Evolutionary conservation across 2,797 vertebrate genomes (phyloP).

Genomic region (Chanos chanos): DNA sequence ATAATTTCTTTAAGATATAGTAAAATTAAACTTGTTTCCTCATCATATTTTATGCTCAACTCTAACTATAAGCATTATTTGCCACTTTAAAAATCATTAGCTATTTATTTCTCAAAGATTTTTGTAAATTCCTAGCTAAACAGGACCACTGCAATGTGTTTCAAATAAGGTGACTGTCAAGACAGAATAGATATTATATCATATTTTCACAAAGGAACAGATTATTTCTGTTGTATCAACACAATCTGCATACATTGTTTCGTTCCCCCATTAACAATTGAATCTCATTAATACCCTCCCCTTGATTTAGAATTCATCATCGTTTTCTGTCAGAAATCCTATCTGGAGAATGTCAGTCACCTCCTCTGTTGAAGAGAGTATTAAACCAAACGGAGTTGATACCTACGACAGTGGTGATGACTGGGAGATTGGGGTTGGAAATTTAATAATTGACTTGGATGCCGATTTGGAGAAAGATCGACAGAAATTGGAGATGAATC

Average conservation of each 20-base stretch:
- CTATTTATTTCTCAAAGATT: too few species aligned
- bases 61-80: too few species aligned
- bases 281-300: slow-evolving; percentile 75
- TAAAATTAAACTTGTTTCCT: too few species aligned
- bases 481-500: slow-evolving; percentile 91
- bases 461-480: slow-evolving; percentile 92
- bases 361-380: slow-evolving; percentile 79
- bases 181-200: too few species aligned
- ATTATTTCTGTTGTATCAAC: background rate
- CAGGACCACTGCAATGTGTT: too few species aligned
- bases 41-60: too few species aligned
- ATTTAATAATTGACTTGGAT: slow-evolving; percentile 91
- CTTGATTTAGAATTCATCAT: slow-evolving; percentile 75
- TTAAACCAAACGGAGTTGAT: slow-evolving; percentile 80
- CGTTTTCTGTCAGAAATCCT: slow-evolving; percentile 78
- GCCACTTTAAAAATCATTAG: too few species aligned
- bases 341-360: slow-evolving; percentile 87
- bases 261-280: slow-evolving; percentile 7
- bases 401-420: slow-evolving; percentile 86
- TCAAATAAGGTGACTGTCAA: too few species aligned
- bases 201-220: too few species aligned
- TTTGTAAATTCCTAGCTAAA: too few species aligned
- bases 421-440: slow-evolving; percentile 85
- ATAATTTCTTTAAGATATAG: too few species aligned
- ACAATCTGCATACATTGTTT: background rate